A percentile compares a stretch with the other conserved stretches of the same genome.
Conservation (phyloP, 2,797 vertebrate genomes). For the Meda fulgida region DNA sequence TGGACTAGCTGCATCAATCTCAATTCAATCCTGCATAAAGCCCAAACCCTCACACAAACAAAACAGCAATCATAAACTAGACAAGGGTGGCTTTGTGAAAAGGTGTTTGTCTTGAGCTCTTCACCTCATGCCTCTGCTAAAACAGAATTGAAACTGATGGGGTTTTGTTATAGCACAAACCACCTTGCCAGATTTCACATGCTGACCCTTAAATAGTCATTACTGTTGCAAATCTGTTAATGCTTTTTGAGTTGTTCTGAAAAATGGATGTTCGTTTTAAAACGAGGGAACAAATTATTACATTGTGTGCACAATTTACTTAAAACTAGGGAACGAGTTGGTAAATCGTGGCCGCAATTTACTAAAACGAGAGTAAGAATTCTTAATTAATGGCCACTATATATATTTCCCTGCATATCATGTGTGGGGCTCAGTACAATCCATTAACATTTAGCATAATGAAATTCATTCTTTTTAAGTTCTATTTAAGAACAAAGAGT, state of each 20-base stretch:
- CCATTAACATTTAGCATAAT: not conserved
- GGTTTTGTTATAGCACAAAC: slow-evolving; percentile 4
- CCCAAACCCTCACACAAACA: slow-evolving; percentile 62
- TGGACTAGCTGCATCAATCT: slow-evolving; percentile 64
- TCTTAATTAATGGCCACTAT: too few relatives aligned
- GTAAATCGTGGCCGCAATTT: too few relatives aligned
- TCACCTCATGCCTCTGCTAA: not conserved
- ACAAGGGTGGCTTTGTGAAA: slow-evolving; percentile 67
- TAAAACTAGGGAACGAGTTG: too few relatives aligned
- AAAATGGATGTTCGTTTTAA: not conserved
- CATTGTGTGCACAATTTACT: too few relatives aligned
- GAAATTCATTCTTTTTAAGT: not conserved
- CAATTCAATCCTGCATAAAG: slow-evolving; percentile 17
- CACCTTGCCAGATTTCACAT: not conserved
- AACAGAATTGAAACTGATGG: slow-evolving; percentile 39
- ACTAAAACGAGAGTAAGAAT: too few relatives aligned
- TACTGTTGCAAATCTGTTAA: not conserved
- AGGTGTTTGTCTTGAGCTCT: not conserved
- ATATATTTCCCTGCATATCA: too few relatives aligned
- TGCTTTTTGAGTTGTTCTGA: not conserved
- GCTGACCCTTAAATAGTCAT: not conserved
- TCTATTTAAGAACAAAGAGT: not conserved
- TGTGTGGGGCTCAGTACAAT: too few relatives aligned
- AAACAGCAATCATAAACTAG: slow-evolving; percentile 66
- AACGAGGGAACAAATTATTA: too few relatives aligned